Percentiles rank a stretch among this genome's conserved stretches.
phyloP scores from a whole-genome alignment of 2,797 vertebrate genomes.

The Megaceryle alcyon region DNA sequence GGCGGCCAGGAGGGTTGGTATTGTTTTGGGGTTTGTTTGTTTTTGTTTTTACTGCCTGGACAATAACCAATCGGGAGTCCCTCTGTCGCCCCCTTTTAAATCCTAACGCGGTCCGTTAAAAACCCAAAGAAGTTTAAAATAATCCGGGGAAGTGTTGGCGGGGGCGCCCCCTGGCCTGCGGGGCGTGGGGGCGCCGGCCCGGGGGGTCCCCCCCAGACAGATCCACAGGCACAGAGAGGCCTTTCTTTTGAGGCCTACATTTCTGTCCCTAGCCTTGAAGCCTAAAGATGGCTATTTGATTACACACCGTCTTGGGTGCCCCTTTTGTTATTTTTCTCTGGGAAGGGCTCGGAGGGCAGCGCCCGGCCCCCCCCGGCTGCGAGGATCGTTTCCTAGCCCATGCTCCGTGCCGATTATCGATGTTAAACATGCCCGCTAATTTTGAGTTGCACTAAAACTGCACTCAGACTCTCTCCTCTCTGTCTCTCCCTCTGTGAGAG shows the following conservation, averaged over 20 bases:
- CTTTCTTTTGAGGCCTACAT: constrained; percentile 95
- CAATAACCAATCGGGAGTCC: constrained; percentile 85
- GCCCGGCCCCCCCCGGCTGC: constrained; percentile 73
- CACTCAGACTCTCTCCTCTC: constrained; percentile 82
- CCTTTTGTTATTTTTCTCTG: constrained; percentile 82
- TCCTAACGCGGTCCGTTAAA: constrained; percentile 81
- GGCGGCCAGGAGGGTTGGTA: background rate
- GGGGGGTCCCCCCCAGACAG: constrained; percentile 67
- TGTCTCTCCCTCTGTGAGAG: constrained; percentile 55
- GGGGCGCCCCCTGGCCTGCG: constrained; percentile 69
- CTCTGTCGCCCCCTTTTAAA: constrained; percentile 84
- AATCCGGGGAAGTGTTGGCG: constrained; percentile 64
- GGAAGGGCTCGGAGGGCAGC: constrained; percentile 78
- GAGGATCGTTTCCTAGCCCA: constrained; percentile 82
- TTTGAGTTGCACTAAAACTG: constrained; percentile 93
- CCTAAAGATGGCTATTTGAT: constrained; percentile 90
- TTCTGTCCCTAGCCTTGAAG: constrained; percentile 89
- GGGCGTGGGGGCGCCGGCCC: constrained; percentile 58
- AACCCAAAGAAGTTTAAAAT: constrained; percentile 81
- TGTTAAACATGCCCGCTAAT: constrained; percentile 95
- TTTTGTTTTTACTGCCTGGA: constrained; percentile 83
- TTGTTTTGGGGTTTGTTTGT: constrained; percentile 78
- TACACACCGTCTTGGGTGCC: constrained; percentile 82
- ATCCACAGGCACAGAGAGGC: constrained; percentile 83
- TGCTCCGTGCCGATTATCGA: constrained; percentile 89